Evolutionary conservation across 2,113 vertebrate species (phyloP).

Genomic region (Carettochelys insculpta): DNA sequence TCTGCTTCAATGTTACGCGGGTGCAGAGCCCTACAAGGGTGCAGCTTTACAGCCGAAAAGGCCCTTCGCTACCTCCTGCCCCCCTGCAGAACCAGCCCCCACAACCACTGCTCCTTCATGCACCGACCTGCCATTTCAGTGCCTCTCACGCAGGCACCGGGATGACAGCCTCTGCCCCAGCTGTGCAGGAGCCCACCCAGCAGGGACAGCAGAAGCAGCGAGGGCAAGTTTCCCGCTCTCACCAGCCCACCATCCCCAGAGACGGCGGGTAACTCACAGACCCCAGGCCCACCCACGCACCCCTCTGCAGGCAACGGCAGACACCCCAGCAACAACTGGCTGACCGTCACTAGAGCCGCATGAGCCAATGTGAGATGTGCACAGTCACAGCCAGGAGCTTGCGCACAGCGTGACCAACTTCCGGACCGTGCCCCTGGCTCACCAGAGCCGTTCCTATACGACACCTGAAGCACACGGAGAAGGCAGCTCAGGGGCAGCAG

Average conservation of each 20-base stretch:
- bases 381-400: neutral
- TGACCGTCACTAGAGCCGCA: neutral
- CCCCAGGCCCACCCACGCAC: neutral
- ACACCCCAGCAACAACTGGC: neutral
- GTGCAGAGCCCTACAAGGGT: too few species aligned
- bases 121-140: too few species aligned
- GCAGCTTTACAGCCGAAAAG: neutral
- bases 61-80: neutral
- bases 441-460: neutral
- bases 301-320: neutral
- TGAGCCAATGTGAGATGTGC: neutral
- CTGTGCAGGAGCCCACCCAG: too few species aligned
- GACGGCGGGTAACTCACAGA: neutral
- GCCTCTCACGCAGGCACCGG: neutral
- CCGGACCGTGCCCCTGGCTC: neutral
- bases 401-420: neutral
- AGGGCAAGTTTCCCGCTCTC: neutral
- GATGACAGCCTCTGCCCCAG: neutral
- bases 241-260: neutral
- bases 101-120: neutral
- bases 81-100: neutral
- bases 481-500: neutral
- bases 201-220: neutral
- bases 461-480: neutral
- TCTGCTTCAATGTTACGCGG: too few species aligned